phyloP scores from a whole-genome alignment of 2,888 invertebrate genomes.

The Cerastis leucographa region DNA sequence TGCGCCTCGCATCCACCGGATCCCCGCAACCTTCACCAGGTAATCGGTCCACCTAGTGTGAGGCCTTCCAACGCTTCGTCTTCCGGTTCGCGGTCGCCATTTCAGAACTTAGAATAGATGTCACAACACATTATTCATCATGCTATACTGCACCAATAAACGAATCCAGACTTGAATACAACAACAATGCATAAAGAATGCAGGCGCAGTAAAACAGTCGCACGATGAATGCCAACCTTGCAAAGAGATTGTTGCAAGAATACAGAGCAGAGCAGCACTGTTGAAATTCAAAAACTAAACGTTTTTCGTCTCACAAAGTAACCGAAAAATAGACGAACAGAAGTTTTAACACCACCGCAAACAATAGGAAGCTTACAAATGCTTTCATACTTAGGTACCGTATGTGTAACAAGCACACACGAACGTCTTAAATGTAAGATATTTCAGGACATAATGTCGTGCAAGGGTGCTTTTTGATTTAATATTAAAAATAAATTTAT shows the following conservation, averaged over 20 bases:
- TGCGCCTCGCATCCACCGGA: too few relatives aligned
- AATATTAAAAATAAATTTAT: too few relatives aligned
- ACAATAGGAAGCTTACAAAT: slow-evolving; percentile 14
- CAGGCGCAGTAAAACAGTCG: slow-evolving; percentile 56
- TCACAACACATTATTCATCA: slow-evolving; percentile 8
- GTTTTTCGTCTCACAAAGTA: slow-evolving; percentile 70
- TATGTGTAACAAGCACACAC: too few relatives aligned
- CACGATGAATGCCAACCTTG: slow-evolving; percentile 64
- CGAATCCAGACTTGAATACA: slow-evolving; percentile 31
- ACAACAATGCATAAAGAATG: slow-evolving; percentile 52
- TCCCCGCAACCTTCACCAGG: too few relatives aligned
- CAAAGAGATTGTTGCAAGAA: slow-evolving; percentile 73
- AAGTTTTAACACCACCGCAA: slow-evolving; percentile 46
- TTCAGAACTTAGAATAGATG: too few relatives aligned
- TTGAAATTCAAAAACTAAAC: slow-evolving; percentile 74
- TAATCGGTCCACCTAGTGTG: too few relatives aligned
- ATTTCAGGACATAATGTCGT: background rate
- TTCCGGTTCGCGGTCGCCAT: too few relatives aligned
- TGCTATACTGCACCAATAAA: slow-evolving; percentile 18
- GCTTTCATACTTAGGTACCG: background rate
- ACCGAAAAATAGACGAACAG: slow-evolving; percentile 44
- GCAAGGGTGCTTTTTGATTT: too few relatives aligned
- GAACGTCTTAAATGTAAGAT: background rate
- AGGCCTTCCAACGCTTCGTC: too few relatives aligned
- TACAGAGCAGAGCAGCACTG: slow-evolving; percentile 68